Evolutionary conservation across 2,888 invertebrate genomes (phyloP).

Genomic region (Rhodophaea formosa): DNA sequence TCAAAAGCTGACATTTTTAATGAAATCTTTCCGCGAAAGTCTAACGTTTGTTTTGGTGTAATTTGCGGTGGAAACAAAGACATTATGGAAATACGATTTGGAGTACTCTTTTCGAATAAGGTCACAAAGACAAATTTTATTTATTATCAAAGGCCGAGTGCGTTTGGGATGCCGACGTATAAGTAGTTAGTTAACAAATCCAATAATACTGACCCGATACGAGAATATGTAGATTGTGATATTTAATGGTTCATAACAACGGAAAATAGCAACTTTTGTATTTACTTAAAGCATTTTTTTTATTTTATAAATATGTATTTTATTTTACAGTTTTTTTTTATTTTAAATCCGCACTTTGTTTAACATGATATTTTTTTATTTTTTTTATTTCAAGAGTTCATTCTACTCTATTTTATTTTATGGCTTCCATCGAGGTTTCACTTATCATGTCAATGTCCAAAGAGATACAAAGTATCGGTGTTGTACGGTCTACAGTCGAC

Average conservation of each 20-base stretch:
- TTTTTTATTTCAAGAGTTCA: too few relatives aligned
- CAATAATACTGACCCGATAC: background rate
- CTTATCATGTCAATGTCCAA: too few relatives aligned
- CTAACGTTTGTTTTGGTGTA: conserved; percentile 1
- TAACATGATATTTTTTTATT: too few relatives aligned
- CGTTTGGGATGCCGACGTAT: background rate
- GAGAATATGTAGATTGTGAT: background rate
- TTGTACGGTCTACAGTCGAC: too few relatives aligned
- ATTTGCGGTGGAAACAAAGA: conserved; percentile 11
- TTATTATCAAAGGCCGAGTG: conserved; percentile 6
- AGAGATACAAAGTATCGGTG: too few relatives aligned
- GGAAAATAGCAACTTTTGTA: background rate
- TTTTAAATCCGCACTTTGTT: too few relatives aligned
- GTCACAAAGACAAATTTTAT: conserved; percentile 5
- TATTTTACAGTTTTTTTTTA: background rate
- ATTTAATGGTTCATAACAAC: background rate
- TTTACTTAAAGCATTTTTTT: background rate
- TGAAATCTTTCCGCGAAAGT: background rate
- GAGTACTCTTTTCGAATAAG: conserved; percentile 1
- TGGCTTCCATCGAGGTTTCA: too few relatives aligned
- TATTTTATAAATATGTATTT: background rate
- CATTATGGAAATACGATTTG: conserved; percentile 7
- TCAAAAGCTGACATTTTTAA: conserved; percentile 8
- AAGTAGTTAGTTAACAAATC: background rate
- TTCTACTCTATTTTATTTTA: too few relatives aligned